phyloP scores from a whole-genome alignment of 2,797 vertebrate species.

The Platalea minor region DNA sequence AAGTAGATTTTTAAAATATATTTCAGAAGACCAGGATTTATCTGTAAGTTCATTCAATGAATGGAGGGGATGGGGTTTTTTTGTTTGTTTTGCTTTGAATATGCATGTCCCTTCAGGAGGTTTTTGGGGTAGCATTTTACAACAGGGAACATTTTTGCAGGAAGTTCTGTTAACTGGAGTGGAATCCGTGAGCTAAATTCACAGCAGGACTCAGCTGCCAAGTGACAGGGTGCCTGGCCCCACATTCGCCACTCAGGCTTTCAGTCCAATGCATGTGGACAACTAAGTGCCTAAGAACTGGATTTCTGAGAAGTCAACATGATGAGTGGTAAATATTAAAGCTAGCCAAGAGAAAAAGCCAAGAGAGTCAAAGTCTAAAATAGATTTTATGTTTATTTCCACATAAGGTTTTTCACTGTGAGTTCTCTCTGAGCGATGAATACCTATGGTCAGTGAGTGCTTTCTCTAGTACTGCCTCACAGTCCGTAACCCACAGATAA shows the following conservation, averaged over 20 bases:
- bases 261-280: background rate
- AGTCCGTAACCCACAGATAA: background rate
- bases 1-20: background rate
- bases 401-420: background rate
- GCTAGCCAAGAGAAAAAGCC: background rate
- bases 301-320: background rate
- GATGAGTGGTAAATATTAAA: conserved; percentile 3
- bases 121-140: background rate
- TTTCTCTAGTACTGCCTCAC: background rate
- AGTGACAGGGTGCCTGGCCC: background rate
- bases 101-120: background rate
- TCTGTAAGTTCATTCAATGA: background rate
- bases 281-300: background rate
- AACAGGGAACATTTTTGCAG: background rate
- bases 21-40: background rate
- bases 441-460: background rate
- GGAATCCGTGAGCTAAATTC: background rate
- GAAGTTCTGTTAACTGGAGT: background rate
- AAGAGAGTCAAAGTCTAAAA: conserved; percentile 14
- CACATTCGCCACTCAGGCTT: accelerated
- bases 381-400: conserved; percentile 40
- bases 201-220: background rate
- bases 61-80: background rate
- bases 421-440: background rate
- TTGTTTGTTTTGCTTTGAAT: background rate